A percentile compares a stretch with the other conserved stretches of the same genome.
Conservation (phyloP, 2,113 vertebrate species). For the Cyprinodon tularosa region DNA sequence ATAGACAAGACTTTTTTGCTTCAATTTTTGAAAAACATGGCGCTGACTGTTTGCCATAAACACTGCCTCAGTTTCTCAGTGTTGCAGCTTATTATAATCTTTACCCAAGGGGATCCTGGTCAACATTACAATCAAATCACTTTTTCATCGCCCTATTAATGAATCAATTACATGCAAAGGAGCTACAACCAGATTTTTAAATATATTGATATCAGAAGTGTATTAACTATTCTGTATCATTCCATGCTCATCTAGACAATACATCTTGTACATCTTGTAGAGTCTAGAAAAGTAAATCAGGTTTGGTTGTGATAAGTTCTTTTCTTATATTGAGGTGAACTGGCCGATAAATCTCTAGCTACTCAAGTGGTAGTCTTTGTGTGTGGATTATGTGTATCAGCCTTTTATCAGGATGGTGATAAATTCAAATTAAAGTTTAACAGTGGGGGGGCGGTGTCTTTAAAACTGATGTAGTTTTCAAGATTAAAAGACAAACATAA, state of each 20-base stretch:
- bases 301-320: constrained; percentile 40
- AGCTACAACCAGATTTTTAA: constrained; percentile 33
- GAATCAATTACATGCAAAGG: constrained; percentile 65
- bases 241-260: constrained; percentile 35
- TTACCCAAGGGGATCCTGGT: constrained; percentile 59
- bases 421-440: constrained; percentile 28
- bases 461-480: constrained; percentile 27
- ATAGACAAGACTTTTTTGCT: constrained; percentile 7
- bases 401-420: constrained; percentile 41
- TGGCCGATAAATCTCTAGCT: constrained; percentile 22
- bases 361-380: constrained; percentile 4
- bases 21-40: constrained; percentile 20
- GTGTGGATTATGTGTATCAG: constrained; percentile 12
- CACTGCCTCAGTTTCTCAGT: constrained; percentile 15
- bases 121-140: constrained; percentile 53
- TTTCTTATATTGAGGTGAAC: constrained; percentile 54
- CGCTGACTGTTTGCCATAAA: constrained; percentile 13
- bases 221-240: constrained; percentile 48
- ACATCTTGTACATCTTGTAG: constrained; percentile 38
- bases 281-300: constrained; percentile 29
- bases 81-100: constrained; percentile 52
- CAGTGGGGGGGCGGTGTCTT: constrained; percentile 19
- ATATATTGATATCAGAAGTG: constrained; percentile 39
- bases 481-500: constrained; percentile 45
- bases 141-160: constrained; percentile 63